Base-by-base conservation (phyloP, 2,113 vertebrate genomes). In the Talpa occidentalis region DNA sequence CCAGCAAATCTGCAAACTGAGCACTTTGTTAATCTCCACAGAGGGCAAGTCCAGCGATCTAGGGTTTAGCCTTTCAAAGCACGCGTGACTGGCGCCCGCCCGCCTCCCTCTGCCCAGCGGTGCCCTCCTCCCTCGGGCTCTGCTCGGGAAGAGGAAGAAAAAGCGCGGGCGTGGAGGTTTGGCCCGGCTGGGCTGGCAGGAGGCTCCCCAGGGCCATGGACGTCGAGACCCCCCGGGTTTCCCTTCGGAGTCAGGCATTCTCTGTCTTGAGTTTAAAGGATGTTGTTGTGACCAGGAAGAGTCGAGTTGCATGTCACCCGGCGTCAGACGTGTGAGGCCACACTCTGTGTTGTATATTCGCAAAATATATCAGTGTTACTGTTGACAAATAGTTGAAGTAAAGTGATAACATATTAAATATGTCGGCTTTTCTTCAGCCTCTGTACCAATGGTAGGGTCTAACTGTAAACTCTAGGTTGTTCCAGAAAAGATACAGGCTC, bases 301-400 rank as follows among this genome's bases (percentile, higher is more conserved):
- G 96, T 97, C 97, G 95, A 98, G 95, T 96, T 99, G 99, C 99
- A 99, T 99, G 99, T 98, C 98, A 98, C 96, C 98, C 78, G 83
- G 97, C 98, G 97, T 98, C 98, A 97, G 94, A 98, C 98, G 94
- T 97, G 98, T 97, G 96, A 98, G 97, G 98, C 98, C 98, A 98
- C 98, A 98, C 98, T 99, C 98, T 98, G 98, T 98, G 97, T 98
- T 98, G 98, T 99, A 98, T 99, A 98, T 98, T 98, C 98, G 98
- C 98, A 98, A 98, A 98, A 97, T 99, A 97, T 99, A 98, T 99
- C 98, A 99, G 98, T 99, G 98, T 99, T 99, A 97, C 98, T 98
- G 98, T 99, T 98, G 98, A 98, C 98, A 74, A 98, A 97, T 98
- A 98, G 98, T 99, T 98, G 97, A 98, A 98, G 98, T 98, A 98